Conservation (phyloP, 2,113 vertebrate species). For the Aegithalos caudatus region DNA sequence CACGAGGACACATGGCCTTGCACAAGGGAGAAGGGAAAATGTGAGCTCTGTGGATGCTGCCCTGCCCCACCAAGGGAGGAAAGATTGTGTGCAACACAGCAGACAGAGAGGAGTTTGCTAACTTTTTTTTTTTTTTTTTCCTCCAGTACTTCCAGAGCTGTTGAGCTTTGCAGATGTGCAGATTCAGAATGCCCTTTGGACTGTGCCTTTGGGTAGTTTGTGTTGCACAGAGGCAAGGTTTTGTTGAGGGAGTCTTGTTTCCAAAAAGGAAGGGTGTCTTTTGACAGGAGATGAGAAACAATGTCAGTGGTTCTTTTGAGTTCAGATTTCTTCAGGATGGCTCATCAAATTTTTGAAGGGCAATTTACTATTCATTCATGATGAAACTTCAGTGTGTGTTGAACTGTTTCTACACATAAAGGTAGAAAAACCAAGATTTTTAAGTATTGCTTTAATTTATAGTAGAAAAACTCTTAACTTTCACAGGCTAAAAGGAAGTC, state of each 20-base stretch:
- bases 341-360: neutral
- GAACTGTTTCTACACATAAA: neutral
- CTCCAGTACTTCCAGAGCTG: neutral
- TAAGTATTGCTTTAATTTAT: neutral
- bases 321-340: neutral
- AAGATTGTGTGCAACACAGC: neutral
- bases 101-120: neutral
- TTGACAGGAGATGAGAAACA: neutral
- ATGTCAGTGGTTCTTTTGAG: neutral
- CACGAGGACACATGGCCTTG: rapidly evolving
- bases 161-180: neutral
- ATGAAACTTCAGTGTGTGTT: neutral
- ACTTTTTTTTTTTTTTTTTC: neutral
- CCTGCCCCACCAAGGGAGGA: too few species aligned
- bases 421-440: neutral
- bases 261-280: neutral
- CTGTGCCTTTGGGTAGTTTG: neutral
- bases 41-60: rapidly evolving
- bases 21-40: neutral
- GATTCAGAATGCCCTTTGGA: neutral
- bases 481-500: neutral
- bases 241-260: neutral
- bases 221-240: neutral
- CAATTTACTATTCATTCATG: neutral
- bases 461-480: neutral